phyloP scores from a whole-genome alignment of 2,113 vertebrate genomes.

The Corythornis madagascariensis region DNA sequence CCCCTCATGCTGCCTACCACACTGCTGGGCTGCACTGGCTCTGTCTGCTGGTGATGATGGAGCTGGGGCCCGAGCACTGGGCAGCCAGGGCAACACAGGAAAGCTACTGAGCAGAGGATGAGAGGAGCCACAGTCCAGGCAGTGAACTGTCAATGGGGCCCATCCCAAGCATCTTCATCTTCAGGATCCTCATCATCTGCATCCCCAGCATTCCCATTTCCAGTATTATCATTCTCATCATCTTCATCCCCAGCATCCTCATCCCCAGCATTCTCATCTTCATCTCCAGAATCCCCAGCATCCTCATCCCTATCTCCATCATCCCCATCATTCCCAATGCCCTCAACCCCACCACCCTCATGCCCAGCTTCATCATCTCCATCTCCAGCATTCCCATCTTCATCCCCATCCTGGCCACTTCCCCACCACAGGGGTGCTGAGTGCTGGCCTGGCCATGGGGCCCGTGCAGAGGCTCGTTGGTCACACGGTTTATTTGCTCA shows the following conservation, averaged over 20 bases:
- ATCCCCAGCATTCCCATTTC: background rate
- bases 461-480: conserved; percentile 9
- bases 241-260: background rate
- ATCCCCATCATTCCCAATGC: no score
- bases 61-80: background rate
- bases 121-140: background rate
- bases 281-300: no score
- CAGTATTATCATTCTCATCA: background rate
- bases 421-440: background rate
- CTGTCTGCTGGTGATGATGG: background rate
- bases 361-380: no score
- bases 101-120: background rate
- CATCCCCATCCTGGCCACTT: background rate
- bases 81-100: no score
- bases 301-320: background rate
- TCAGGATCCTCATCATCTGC: background rate
- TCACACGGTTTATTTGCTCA: conserved; percentile 80
- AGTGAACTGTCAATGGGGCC: background rate
- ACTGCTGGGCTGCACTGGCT: background rate
- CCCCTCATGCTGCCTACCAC: background rate
- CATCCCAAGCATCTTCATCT: background rate
- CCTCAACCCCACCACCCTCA: background rate
- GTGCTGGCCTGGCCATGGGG: background rate
- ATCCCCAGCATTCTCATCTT: background rate
- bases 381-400: background rate